Conservation (phyloP, 2,888 invertebrate species). For the Tenthredo distinguenda region DNA sequence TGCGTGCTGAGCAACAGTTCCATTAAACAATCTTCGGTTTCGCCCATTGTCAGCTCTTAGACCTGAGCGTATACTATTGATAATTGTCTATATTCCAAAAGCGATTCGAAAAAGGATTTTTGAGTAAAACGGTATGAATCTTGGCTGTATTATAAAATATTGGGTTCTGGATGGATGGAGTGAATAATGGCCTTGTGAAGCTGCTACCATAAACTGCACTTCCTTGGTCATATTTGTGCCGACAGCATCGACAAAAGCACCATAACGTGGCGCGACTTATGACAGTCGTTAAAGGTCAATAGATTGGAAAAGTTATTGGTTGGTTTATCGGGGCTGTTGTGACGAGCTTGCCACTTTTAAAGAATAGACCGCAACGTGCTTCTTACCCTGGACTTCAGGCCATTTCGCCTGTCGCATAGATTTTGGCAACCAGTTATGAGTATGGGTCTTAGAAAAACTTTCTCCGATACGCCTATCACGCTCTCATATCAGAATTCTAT, state of each 20-base stretch:
- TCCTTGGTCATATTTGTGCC: slow-evolving; percentile 29
- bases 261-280: slow-evolving; percentile 44
- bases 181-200: slow-evolving; percentile 23
- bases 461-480: background rate
- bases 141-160: background rate
- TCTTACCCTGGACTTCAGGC: background rate
- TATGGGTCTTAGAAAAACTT: background rate
- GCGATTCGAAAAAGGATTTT: background rate
- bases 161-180: background rate
- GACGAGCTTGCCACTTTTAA: slow-evolving; percentile 23
- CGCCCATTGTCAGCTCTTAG: background rate
- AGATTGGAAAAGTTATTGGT: slow-evolving; percentile 52
- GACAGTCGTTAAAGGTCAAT: slow-evolving; percentile 52
- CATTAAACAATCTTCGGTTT: slow-evolving; percentile 32
- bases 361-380: slow-evolving; percentile 7
- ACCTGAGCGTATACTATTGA: background rate
- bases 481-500: background rate
- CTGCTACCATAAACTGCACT: slow-evolving; percentile 46
- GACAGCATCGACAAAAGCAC: slow-evolving; percentile 45
- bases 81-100: background rate
- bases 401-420: background rate
- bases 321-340: slow-evolving; percentile 46
- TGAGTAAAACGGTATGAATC: background rate
- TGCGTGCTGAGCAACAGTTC: slow-evolving; percentile 37
- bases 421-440: background rate